These are phyloP conservation scores for Eutrigla gurnardus DNA, from an alignment of 2,797 vertebrate genomes.

Conservation along the genomic window DNA sequence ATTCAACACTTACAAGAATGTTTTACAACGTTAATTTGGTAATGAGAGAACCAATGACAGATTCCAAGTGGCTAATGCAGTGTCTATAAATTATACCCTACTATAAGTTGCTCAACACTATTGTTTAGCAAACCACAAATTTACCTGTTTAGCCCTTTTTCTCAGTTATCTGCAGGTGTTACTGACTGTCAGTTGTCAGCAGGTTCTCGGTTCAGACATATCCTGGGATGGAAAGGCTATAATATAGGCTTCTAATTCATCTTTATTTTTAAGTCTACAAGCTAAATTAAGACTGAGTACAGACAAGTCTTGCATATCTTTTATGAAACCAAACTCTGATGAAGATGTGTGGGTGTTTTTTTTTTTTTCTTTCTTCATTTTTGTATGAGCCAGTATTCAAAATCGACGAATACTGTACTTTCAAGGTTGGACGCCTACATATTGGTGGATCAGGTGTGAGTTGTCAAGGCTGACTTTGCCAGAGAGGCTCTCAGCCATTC, in stretches of 20 bases:
- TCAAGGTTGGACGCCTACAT: conserved; percentile 21
- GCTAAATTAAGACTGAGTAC: neutral
- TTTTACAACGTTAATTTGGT: conserved; percentile 6
- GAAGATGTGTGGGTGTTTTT: conserved; percentile 19
- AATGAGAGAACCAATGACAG: conserved; percentile 8
- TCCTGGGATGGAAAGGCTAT: neutral
- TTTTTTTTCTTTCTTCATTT: neutral
- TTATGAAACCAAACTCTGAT: conserved; percentile 1
- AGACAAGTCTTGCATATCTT: neutral
- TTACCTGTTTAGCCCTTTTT: conserved; percentile 2
- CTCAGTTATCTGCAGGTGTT: conserved; percentile 9
- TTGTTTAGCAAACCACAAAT: conserved; percentile 22
- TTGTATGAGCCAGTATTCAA: conserved; percentile 38
- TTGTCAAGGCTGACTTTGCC: conserved; percentile 21
- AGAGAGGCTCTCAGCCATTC: conserved; percentile 17
- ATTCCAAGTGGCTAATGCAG: conserved; percentile 1
- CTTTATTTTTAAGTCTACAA: neutral
- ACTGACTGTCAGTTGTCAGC: neutral
- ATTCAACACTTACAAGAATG: conserved; percentile 5
- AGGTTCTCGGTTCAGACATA: neutral
- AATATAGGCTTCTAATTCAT: neutral
- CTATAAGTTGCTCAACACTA: conserved; percentile 1
- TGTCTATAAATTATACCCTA: conserved; percentile 6
- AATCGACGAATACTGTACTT: conserved; percentile 20
- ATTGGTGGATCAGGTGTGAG: neutral